These are phyloP conservation scores for Cinara cedri DNA, from an alignment of 2,888 invertebrate species.

Conservation along the genomic window DNA sequence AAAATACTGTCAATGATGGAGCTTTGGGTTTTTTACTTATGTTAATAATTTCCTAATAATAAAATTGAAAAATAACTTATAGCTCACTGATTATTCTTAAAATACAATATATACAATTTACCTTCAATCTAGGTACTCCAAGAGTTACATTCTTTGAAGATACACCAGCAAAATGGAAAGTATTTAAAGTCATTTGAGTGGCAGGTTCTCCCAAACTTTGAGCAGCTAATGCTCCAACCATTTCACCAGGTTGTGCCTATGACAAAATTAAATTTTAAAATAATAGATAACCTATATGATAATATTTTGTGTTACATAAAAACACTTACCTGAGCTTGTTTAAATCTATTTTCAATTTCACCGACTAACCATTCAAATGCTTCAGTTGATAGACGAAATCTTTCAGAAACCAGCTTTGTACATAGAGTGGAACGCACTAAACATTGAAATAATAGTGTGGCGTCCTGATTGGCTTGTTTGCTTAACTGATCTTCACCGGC, in stretches of 20 bases:
- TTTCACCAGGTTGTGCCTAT: constrained; percentile 84
- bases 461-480: constrained; percentile 97
- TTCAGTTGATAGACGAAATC: constrained; percentile 89
- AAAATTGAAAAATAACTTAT: too few relatives aligned
- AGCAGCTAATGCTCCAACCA: constrained; percentile 99
- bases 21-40: constrained; percentile 99
- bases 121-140: constrained; percentile 97
- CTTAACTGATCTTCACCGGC: constrained; percentile 94
- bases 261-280: neutral
- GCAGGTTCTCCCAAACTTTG: constrained; percentile 99
- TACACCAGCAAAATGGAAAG: constrained; percentile 99
- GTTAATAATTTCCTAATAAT: constrained; percentile 86
- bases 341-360: constrained; percentile 98
- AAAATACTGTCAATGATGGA: constrained; percentile 96
- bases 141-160: constrained; percentile 99
- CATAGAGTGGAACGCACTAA: constrained; percentile 92
- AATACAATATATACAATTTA: constrained; percentile 65
- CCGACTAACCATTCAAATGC: constrained; percentile 99
- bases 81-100: too few relatives aligned
- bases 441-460: constrained; percentile 95
- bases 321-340: constrained; percentile 85
- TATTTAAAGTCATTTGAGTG: constrained; percentile 99
- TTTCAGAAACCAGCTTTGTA: constrained; percentile 95
- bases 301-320: neutral
- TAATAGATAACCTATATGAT: neutral